Evolutionary conservation across 2,888 invertebrate genomes (phyloP).

Genomic region (Scaeva pyrastri): DNA sequence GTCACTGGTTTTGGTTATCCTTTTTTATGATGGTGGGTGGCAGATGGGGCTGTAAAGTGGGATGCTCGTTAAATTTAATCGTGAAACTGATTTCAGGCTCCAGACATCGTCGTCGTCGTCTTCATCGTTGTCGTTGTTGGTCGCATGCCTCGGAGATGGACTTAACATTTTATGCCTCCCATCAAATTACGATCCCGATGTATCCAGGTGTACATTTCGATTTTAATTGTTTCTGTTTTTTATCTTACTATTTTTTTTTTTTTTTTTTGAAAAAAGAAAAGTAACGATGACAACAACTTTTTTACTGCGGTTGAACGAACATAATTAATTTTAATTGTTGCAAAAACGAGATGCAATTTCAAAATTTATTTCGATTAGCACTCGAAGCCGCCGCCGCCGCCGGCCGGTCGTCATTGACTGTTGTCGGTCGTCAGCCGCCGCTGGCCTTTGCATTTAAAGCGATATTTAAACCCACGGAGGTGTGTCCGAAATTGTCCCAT

Average conservation of each 20-base stretch:
- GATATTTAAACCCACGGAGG: slow-evolving; percentile 10
- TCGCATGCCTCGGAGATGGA: not conserved
- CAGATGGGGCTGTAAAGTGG: not conserved
- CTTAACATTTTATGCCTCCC: not conserved
- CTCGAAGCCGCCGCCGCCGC: not conserved
- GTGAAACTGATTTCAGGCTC: slow-evolving; percentile 22
- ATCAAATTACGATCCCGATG: not conserved
- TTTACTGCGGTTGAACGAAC: slow-evolving; percentile 17
- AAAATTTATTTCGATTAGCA: slow-evolving; percentile 37
- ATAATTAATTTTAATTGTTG: slow-evolving; percentile 68
- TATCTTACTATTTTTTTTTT: too few relatives aligned
- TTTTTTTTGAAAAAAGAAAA: not conserved
- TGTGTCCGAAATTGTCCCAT: slow-evolving; percentile 10
- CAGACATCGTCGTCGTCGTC: not conserved
- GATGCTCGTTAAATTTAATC: slow-evolving; percentile 29
- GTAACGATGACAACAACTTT: not conserved
- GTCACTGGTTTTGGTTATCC: slow-evolving; percentile 7
- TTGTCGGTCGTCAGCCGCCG: too few relatives aligned
- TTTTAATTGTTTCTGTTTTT: not conserved
- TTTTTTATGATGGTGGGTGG: not conserved
- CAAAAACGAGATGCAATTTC: slow-evolving; percentile 42
- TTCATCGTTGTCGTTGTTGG: not conserved
- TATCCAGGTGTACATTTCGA: slow-evolving; percentile 20
- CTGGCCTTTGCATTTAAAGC: not conserved
- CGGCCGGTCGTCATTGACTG: too few relatives aligned